Evolutionary conservation across 2,888 invertebrate genomes (phyloP).

Genomic region (Spatulosminthurus flaviceps): DNA sequence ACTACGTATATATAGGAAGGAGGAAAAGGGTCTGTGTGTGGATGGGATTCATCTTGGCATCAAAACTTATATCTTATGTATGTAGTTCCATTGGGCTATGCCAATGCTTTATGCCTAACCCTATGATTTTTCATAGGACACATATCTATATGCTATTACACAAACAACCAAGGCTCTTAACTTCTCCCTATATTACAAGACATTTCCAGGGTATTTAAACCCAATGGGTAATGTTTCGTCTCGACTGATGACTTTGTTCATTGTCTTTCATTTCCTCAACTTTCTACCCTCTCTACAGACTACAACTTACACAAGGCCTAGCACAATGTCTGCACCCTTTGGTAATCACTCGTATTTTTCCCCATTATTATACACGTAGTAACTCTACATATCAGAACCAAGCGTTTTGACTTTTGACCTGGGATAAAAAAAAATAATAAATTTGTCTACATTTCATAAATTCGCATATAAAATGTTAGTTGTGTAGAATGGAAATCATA

Average conservation of each 20-base stretch:
- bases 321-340: no score
- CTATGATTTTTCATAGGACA: no score
- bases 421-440: background rate
- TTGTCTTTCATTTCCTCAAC: slow-evolving; percentile 20
- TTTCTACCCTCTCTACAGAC: background rate
- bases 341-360: background rate
- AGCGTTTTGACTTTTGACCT: background rate
- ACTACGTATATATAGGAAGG: background rate
- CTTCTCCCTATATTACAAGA: slow-evolving; percentile 1
- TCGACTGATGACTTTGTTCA: slow-evolving; percentile 23
- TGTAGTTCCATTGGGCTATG: background rate
- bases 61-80: background rate
- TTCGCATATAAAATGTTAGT: no score
- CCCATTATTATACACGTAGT: background rate
- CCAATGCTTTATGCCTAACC: no score
- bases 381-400: no score
- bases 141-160: no score
- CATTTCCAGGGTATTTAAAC: slow-evolving; percentile 11
- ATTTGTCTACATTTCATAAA: no score
- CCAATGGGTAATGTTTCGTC: slow-evolving; percentile 26
- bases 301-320: no score
- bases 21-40: background rate
- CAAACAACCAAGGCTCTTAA: no score
- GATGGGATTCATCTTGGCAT: background rate
- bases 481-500: no score